A percentile compares a stretch with the other conserved stretches of the same genome.
These are phyloP conservation scores for Petrolisthes cinctipes DNA, from an alignment of 2,888 invertebrate genomes.

Conservation along the genomic window DNA sequence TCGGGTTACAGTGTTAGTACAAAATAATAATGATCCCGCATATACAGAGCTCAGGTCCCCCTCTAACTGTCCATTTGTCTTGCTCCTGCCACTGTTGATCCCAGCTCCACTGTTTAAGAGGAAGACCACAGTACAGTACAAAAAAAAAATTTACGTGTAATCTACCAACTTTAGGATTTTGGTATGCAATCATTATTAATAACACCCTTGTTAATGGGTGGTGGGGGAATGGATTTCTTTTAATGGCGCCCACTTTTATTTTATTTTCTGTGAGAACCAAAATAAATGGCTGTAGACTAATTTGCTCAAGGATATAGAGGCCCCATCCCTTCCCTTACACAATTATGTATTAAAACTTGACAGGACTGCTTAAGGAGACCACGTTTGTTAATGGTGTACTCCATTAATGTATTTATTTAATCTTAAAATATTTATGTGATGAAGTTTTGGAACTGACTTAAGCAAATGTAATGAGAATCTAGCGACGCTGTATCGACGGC, in stretches of 20 bases:
- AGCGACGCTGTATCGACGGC: neutral
- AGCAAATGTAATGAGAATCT: neutral
- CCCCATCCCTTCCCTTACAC: neutral
- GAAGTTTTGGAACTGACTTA: no score
- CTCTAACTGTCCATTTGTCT: conserved; percentile 2
- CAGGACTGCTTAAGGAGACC: no score
- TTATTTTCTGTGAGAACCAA: neutral
- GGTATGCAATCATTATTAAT: neutral
- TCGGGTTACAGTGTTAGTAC: conserved; percentile 52
- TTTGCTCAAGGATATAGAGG: neutral
- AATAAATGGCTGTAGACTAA: neutral
- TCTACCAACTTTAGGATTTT: neutral
- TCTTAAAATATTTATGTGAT: no score
- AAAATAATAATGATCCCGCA: conserved; percentile 40
- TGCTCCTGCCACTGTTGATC: conserved; percentile 10
- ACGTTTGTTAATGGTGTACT: no score
- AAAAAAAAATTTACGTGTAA: neutral
- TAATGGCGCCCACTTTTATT: no score
- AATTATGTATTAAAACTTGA: no score
- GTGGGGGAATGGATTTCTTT: neutral
- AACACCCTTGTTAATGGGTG: neutral
- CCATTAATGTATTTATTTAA: no score
- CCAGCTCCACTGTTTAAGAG: neutral
- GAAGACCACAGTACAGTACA: conserved; percentile 5
- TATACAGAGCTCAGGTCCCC: conserved; percentile 50